These are phyloP conservation scores for Orientallactaga sibirica DNA, from an alignment of 2,797 vertebrate genomes.

Conservation along the genomic window DNA sequence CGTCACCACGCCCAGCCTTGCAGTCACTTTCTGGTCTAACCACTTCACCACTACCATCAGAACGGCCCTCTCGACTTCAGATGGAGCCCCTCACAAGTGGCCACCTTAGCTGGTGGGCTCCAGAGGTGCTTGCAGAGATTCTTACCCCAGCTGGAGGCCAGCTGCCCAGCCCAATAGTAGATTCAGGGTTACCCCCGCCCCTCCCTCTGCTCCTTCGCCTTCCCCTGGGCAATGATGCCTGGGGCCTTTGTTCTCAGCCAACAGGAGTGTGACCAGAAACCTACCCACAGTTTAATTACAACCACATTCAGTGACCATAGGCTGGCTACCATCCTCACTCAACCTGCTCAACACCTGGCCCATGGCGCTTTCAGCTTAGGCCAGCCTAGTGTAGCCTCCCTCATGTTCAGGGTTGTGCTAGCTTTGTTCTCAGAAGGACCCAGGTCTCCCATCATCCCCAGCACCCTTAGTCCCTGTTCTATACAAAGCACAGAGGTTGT, in stretches of 20 bases:
- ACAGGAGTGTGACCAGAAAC: slow-evolving; percentile 75
- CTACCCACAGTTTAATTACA: slow-evolving; percentile 74
- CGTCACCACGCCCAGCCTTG: not conserved
- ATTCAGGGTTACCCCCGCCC: slow-evolving; percentile 59
- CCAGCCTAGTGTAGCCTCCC: not conserved
- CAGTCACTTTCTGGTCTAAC: slow-evolving; percentile 13
- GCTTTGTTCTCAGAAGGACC: slow-evolving; percentile 54
- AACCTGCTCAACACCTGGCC: slow-evolving; percentile 11
- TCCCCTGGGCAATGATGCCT: slow-evolving; percentile 56
- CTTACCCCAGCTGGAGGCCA: slow-evolving; percentile 63
- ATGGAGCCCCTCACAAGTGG: slow-evolving; percentile 27
- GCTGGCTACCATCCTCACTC: slow-evolving; percentile 47
- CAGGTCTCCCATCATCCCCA: not conserved
- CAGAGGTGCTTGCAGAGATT: slow-evolving; percentile 8
- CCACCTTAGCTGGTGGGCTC: not conserved
- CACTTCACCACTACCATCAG: not conserved
- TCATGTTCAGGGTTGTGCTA: not conserved
- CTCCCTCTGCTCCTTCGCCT: slow-evolving; percentile 12
- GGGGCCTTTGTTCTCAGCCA: slow-evolving; percentile 75
- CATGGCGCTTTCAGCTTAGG: not conserved
- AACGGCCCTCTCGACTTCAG: slow-evolving; percentile 3
- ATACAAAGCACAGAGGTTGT: not conserved
- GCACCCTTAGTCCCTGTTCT: not conserved
- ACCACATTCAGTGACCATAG: slow-evolving; percentile 46
- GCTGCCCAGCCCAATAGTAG: slow-evolving; percentile 51